Conservation (phyloP, 2,797 vertebrate genomes). For the Strix occidentalis region DNA sequence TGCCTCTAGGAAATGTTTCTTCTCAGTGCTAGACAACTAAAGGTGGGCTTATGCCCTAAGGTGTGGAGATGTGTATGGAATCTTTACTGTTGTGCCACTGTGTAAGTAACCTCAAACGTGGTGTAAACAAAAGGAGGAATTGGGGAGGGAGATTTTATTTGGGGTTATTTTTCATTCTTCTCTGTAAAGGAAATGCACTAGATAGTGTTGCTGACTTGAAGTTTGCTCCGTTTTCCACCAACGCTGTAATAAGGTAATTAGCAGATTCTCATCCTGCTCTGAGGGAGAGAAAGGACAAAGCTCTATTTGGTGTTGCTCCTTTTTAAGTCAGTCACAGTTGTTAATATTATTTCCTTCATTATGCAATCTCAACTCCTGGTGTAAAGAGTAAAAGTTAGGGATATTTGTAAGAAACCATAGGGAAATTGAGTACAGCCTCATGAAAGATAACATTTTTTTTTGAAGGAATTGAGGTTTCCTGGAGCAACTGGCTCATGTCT, state of each 20-base stretch:
- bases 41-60: background rate
- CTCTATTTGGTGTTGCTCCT: background rate
- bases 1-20: conserved; percentile 10
- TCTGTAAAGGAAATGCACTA: background rate
- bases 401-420: background rate
- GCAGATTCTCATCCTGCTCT: background rate
- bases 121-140: background rate
- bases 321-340: background rate
- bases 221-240: conserved; percentile 10
- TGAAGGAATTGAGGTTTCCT: background rate
- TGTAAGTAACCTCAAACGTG: background rate
- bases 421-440: background rate
- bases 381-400: background rate
- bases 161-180: background rate
- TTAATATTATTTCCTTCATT: background rate
- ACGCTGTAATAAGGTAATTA: conserved; percentile 13
- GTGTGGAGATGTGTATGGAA: background rate
- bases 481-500: background rate
- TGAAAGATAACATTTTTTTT: background rate
- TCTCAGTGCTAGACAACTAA: background rate
- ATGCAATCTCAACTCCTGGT: background rate
- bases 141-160: background rate
- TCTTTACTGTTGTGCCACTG: background rate
- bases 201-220: background rate
- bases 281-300: background rate